Percentiles rank a stretch among this genome's conserved stretches.
Evolutionary conservation across 1,140 invertebrate genomes (phyloP).

Genomic region (Heliconius himera): DNA sequence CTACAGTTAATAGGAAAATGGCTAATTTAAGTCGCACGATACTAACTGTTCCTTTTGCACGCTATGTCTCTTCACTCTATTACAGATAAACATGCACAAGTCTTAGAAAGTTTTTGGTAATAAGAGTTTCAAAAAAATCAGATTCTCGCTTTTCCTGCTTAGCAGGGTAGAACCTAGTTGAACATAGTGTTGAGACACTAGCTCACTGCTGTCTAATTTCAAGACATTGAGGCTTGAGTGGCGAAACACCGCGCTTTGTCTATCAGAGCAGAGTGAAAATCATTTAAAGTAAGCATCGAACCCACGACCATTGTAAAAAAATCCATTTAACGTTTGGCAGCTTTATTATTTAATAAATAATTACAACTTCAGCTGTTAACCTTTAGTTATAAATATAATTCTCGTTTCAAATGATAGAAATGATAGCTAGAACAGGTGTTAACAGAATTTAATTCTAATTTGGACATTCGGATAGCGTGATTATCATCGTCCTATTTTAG

Average conservation of each 20-base stretch:
- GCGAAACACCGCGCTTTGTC: too few species aligned
- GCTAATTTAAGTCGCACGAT: slow-evolving; percentile 51
- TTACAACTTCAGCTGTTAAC: background rate
- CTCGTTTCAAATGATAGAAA: background rate
- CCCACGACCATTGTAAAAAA: too few species aligned
- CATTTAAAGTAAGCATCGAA: too few species aligned
- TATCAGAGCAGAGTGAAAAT: too few species aligned
- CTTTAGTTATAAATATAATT: background rate
- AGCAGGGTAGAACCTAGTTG: too few species aligned
- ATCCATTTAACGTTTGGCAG: background rate
- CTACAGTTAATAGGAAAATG: slow-evolving; percentile 49
- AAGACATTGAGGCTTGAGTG: too few species aligned
- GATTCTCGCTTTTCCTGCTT: too few species aligned
- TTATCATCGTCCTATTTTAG: slow-evolving; percentile 2
- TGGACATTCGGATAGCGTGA: background rate
- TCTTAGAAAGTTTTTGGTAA: background rate
- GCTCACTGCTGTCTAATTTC: too few species aligned
- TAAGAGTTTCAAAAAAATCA: too few species aligned
- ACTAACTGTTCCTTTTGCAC: slow-evolving; percentile 54
- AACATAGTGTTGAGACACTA: too few species aligned
- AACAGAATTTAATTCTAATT: slow-evolving; percentile 1
- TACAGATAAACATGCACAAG: slow-evolving; percentile 40
- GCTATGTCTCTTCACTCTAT: slow-evolving; percentile 46
- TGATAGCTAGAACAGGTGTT: background rate
- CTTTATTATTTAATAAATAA: background rate